Base-by-base conservation (phyloP, 2,113 vertebrate species). In the Gnathonemus longibarbis region DNA sequence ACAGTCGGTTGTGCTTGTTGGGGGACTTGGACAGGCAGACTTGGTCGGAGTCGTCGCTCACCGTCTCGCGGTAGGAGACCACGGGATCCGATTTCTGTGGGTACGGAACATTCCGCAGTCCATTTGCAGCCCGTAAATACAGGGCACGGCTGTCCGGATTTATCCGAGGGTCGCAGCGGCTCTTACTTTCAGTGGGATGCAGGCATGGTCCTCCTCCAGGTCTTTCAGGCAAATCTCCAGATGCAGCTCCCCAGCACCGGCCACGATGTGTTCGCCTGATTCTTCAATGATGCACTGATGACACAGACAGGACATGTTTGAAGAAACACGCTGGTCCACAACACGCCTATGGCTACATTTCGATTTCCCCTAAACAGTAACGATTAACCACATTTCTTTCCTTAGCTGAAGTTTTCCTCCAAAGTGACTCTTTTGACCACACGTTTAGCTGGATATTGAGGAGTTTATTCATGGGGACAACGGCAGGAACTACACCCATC, bases 211-310 rank as follows among this genome's bases (percentile, higher is more conserved):
- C 91, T 96, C 94, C 89, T 95, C 94, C 53, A 94, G 91, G 87
- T 95, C 94, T 90, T 95, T 95, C 39, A 95, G 92, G 90, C 93
- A 94, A 70, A 96, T 95, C 91, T 96, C 95, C 86, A 94, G 89
- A 91, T 95, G 93, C 48, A 96, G 91, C 89, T 95, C 93, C 27
- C 93, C 93, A 83, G 94, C 93, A 15, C 94, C 94, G 21, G 95
- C 93, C 91, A 95, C 91, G 13, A 95, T 94, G 83, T 94, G 94
- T 58, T 95, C 93, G 39, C 93, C 93, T n/a, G 94, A 94, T 87
- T 94, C 94, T 91, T 94, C 93, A 91, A 93, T 94, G 58, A 94
- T 94, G 31, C 93, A 94, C 93, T 94, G 89, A 10, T 1, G 84
- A 24, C 11, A 45, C 45, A 27, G 46, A 62, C 1, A 27, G 42